Evolutionary conservation across 2,797 vertebrate species (phyloP), one percentile per base, ranked within the genome.

Genomic region (Muscicapa comitata): DNA sequence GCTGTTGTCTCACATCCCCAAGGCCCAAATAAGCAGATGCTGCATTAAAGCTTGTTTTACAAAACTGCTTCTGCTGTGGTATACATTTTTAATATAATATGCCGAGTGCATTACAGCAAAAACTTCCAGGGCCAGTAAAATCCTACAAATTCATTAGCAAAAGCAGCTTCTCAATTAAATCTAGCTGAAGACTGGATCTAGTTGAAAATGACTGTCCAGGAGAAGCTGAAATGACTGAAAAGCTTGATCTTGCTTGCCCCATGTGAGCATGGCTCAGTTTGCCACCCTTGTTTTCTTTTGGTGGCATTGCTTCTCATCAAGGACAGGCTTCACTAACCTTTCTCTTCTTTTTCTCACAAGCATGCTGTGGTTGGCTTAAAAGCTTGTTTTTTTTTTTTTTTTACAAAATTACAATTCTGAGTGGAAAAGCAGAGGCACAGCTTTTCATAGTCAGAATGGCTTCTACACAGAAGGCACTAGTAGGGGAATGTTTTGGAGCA

Each of bases 1-100:
- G 80, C 89, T 93, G 86, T 37, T 87, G 92, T 57, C 70, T 97
- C 74, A 43, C 55, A 78, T 96, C 95, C 93, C 96, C 82, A 94
- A 93, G 95, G 94, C 95, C 94, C 86, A 90, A 96, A 97, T 95
- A 96, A 97, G 95, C 88, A 97, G 96, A 96, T 96, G 87, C 79
- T 88, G 89, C 91, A 97, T 96, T 96, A 96, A 94, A 95, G 86
- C 92, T 88, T 97, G 89, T 95, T 97, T 93, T 87, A 95, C 93
- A 97, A 96, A 98, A 96, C 94, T 85, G 96, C 93, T 94, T 97
- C 94, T 53, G 80, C 93, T 97, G 96, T 96, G 96, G 95, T 96
- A 95, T 94, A 97, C 96, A 97, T 97, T 98, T 98, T 97, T 97
- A 97, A 97, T 97, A 96, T 71, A 94, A 97, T 91, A 96, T 93